phyloP scores from a whole-genome alignment of 53 echinoderm and acorn worm species.

The Actinopyga echinites region DNA sequence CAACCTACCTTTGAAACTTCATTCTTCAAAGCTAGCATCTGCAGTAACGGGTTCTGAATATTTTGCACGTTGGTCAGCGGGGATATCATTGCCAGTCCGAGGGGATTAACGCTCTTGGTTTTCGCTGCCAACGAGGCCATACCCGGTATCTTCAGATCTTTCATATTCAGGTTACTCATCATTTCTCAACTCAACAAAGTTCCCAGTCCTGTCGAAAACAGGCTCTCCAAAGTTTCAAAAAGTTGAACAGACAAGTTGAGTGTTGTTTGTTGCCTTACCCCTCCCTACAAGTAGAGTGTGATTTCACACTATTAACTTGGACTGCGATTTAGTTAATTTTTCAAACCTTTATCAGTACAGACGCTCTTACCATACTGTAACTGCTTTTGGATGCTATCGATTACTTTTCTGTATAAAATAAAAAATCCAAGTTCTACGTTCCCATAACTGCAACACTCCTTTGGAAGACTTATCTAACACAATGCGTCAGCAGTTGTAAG shows the following conservation, averaged over 20 bases:
- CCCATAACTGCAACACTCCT: too few relatives aligned
- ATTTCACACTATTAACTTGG: too few relatives aligned
- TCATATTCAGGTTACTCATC: conserved; percentile 47
- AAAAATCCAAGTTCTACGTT: too few relatives aligned
- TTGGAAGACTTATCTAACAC: too few relatives aligned
- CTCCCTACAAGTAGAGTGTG: not conserved
- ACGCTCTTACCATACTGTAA: too few relatives aligned
- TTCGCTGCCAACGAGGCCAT: conserved; percentile 60
- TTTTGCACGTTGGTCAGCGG: conserved; percentile 69
- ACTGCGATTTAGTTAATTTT: too few relatives aligned
- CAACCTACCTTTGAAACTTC: conserved; percentile 76
- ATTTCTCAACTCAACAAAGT: not conserved
- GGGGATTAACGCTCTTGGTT: conserved; percentile 53
- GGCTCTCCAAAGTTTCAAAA: not conserved
- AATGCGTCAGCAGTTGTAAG: too few relatives aligned
- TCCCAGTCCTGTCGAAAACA: not conserved
- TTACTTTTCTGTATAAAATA: too few relatives aligned
- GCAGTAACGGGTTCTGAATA: conserved; percentile 68
- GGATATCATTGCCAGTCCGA: conserved; percentile 71
- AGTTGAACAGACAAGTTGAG: not conserved
- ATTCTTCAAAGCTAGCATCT: conserved; percentile 91
- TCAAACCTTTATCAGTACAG: too few relatives aligned
- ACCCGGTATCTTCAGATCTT: conserved; percentile 66
- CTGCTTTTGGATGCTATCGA: too few relatives aligned
- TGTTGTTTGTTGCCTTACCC: not conserved